Conservation (phyloP, 2,113 vertebrate genomes). For the Circaetus cinerascens region DNA sequence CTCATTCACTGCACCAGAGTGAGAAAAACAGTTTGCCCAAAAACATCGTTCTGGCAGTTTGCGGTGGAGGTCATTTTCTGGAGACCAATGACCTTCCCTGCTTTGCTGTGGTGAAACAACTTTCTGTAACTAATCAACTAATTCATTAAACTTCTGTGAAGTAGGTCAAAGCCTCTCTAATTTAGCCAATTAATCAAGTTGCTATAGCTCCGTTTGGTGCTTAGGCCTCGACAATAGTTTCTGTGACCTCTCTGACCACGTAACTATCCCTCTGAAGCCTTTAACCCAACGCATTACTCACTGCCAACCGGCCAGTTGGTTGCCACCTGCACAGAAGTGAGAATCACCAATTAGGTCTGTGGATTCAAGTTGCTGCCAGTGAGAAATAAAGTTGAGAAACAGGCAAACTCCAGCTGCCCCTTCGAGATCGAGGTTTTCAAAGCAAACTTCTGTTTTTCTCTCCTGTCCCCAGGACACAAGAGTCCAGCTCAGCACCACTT, state of each 20-base stretch:
- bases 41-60: neutral
- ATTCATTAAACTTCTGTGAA: conserved; percentile 57
- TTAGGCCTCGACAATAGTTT: conserved; percentile 35
- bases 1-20: neutral
- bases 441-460: neutral
- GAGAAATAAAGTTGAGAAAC: neutral
- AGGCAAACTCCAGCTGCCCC: neutral
- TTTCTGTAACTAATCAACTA: conserved; percentile 49
- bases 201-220: neutral
- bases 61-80: neutral
- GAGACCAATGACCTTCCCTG: conserved; percentile 1
- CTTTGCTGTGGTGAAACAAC: conserved; percentile 5
- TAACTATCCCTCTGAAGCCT: conserved; percentile 43
- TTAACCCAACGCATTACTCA: conserved; percentile 43
- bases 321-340: neutral
- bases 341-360: neutral
- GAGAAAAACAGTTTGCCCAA: neutral
- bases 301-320: neutral
- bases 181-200: conserved; percentile 65
- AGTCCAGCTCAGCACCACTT: neutral
- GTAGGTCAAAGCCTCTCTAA: conserved; percentile 55
- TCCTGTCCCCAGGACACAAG: neutral
- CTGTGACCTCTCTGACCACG: conserved; percentile 54
- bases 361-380: neutral
- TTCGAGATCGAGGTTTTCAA: neutral